Evolutionary conservation across 2,113 vertebrate genomes (phyloP), one percentile per base, ranked within the genome.

Genomic region (Athene cunicularia): DNA sequence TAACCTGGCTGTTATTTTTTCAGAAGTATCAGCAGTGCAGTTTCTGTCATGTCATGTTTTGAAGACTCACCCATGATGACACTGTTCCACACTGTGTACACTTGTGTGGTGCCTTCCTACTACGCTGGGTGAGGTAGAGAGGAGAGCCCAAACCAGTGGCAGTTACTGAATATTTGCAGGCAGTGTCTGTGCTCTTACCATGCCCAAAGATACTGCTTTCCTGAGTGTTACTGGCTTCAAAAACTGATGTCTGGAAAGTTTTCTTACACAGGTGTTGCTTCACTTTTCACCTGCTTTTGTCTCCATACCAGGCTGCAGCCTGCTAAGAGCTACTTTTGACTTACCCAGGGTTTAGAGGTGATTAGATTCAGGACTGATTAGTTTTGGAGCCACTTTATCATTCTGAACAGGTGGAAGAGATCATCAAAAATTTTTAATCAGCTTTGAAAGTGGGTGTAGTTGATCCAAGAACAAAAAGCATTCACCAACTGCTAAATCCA

Each of bases 361-460:
- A 73, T 94, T 88, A 67, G 52, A 77, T 97, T 85, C 45, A 39
- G 72, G 88, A 68, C 24, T 95, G 92, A 84, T 96, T 95, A 9
- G 37, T 95, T 97, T 94, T 92, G 83, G 93, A 98, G 93, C 81
- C 64, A 72, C 73, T 94, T 97, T 97, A 94, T 96, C 94, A 95
- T 89, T 76, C 91, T 88, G 73, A 96, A 85, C 82, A 96, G 97
- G 97, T 97, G 97, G 95, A 97, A 97, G 91, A 97, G 92, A 94
- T 95, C 45, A 45, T 95, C 22, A 95, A 85, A 94, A 95, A 70
- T 55, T 96, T 97, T 95, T 95, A 97, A 98, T 98, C 97, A 96
- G 97, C 97, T 98, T 94, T 96, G 92, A 88, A 98, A 97, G 96
- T 96, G 95, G 96, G 95, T 95, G 97, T 94, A 97, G 97, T 60